Evolutionary conservation across 2,113 vertebrate genomes (phyloP).

Genomic region (Zosterops borbonicus): DNA sequence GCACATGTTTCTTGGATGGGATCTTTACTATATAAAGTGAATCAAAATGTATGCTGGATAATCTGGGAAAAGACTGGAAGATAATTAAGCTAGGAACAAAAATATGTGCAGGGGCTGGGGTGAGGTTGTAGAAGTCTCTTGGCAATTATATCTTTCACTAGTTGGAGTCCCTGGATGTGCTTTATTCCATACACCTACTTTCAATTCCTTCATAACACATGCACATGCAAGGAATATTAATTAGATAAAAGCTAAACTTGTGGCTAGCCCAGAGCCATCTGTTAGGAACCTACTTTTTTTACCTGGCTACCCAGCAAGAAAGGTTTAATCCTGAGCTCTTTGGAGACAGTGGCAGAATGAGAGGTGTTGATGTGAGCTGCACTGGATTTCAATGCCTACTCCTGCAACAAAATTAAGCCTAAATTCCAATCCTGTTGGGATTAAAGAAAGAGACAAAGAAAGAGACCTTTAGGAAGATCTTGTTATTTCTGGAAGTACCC

Average conservation of each 20-base stretch:
- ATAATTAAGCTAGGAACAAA: background rate
- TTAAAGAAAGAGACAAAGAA: constrained; percentile 61
- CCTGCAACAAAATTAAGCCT: constrained; percentile 54
- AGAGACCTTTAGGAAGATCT: constrained; percentile 62
- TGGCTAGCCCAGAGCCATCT: constrained; percentile 16
- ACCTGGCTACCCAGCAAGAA: constrained; percentile 47
- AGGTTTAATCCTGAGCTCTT: background rate
- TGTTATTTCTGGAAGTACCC: constrained; percentile 66
- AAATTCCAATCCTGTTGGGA: constrained; percentile 42
- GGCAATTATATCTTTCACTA: background rate
- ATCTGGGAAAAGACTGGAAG: background rate
- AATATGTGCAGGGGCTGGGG: background rate
- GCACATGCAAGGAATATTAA: constrained; percentile 21
- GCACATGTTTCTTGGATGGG: background rate
- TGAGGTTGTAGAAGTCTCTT: background rate
- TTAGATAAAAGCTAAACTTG: background rate
- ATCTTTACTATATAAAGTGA: background rate
- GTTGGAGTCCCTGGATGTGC: background rate
- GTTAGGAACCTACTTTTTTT: constrained; percentile 9
- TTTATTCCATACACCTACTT: constrained; percentile 5
- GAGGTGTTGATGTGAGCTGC: constrained; percentile 36
- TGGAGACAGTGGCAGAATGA: background rate
- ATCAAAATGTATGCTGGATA: background rate
- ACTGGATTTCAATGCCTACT: background rate
- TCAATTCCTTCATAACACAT: background rate